phyloP scores from a whole-genome alignment of 2,113 vertebrate genomes.

The Xenotilapia caudafasciata region DNA sequence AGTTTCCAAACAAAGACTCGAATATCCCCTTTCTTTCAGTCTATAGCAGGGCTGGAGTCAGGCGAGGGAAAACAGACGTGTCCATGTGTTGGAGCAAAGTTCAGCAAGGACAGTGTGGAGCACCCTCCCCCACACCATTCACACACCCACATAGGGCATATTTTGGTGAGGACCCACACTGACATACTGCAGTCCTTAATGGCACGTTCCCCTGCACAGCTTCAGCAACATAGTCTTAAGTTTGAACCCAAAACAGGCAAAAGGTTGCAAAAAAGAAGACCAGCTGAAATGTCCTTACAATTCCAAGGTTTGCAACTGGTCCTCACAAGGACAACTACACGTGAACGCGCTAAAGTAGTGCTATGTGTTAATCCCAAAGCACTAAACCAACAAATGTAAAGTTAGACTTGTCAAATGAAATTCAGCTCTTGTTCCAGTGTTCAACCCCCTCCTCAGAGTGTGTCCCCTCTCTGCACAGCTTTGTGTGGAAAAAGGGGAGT shows the following conservation, averaged over 20 bases:
- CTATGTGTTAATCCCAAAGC: background rate
- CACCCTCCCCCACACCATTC: background rate
- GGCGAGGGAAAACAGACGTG: background rate
- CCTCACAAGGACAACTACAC: background rate
- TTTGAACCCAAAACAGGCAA: background rate
- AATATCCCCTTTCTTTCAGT: background rate
- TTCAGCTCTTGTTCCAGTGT: background rate
- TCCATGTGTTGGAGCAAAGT: constrained; percentile 63
- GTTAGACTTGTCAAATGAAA: background rate
- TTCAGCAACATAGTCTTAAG: background rate
- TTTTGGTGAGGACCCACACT: background rate
- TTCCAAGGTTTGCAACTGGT: background rate
- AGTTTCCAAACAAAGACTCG: background rate
- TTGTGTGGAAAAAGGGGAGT: background rate
- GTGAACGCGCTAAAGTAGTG: background rate
- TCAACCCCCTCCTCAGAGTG: no score
- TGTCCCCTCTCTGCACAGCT: background rate
- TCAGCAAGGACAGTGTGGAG: background rate
- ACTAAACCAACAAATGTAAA: background rate
- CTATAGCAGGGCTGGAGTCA: background rate
- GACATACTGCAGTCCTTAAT: background rate
- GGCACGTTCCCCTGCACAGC: background rate
- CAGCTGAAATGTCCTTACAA: background rate
- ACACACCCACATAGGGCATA: background rate
- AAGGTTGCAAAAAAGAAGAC: background rate